phyloP scores from a whole-genome alignment of 2,888 invertebrate species.

The Panopea generosa region DNA sequence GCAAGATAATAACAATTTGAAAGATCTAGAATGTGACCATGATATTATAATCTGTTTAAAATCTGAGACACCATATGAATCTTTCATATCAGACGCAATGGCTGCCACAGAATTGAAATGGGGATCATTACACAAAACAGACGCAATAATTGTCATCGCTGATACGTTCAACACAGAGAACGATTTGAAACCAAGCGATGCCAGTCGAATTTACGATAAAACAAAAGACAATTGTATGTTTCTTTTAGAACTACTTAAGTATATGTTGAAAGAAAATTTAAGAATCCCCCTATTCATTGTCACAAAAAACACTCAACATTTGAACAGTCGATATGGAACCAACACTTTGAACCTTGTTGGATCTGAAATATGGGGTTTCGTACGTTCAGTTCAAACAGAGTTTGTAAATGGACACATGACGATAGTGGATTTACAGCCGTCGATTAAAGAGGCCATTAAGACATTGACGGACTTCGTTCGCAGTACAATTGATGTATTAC shows the following conservation, averaged over 20 bases:
- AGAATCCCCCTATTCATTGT: slow-evolving; percentile 14
- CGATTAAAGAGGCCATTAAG: not conserved
- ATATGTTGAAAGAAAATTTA: not conserved
- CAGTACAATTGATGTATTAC: not conserved
- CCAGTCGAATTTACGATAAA: not conserved
- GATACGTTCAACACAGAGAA: not conserved
- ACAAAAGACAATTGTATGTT: not conserved
- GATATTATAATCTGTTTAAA: too few relatives aligned
- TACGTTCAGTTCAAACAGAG: slow-evolving; percentile 36
- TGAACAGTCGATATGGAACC: not conserved
- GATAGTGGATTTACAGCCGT: slow-evolving; percentile 27
- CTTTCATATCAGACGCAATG: too few relatives aligned
- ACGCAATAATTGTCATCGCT: not conserved
- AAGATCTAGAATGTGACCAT: not conserved
- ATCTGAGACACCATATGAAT: too few relatives aligned
- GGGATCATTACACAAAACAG: not conserved
- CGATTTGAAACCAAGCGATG: not conserved
- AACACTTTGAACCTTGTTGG: slow-evolving; percentile 21
- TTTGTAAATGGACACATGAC: slow-evolving; percentile 13
- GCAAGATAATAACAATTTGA: not conserved
- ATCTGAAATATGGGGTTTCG: slow-evolving; percentile 60
- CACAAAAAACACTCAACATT: slow-evolving; percentile 41
- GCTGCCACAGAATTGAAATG: too few relatives aligned
- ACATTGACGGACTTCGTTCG: not conserved
- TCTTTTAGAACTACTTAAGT: not conserved